A percentile compares a stretch with the other conserved stretches of the same genome.
phyloP scores from a whole-genome alignment of 2,797 vertebrate genomes.

The Spondyliosoma cantharus region DNA sequence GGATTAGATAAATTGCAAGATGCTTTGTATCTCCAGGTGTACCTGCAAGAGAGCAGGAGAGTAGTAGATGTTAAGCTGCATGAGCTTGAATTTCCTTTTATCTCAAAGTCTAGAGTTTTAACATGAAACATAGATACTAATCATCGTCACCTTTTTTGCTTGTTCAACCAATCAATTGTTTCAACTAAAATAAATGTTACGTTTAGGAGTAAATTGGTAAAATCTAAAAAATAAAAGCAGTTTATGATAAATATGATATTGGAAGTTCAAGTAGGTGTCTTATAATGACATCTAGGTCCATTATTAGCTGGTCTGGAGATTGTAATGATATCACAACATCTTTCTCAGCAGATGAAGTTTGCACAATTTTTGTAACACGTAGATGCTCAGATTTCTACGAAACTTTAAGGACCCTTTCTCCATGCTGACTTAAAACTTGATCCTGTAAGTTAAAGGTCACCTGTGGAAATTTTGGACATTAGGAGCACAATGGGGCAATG shows the following conservation, averaged over 20 bases:
- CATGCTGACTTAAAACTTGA: background rate
- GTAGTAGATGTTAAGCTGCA: background rate
- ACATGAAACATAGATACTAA: background rate
- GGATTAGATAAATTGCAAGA: background rate
- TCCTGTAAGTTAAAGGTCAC: background rate
- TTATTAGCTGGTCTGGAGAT: background rate
- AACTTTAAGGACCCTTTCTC: too few species aligned
- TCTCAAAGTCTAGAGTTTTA: background rate
- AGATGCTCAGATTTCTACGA: background rate
- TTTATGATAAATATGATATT: background rate
- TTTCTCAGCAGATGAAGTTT: background rate
- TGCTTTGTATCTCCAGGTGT: background rate
- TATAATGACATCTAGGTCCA: background rate
- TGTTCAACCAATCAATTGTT: background rate
- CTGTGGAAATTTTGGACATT: background rate
- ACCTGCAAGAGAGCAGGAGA: background rate
- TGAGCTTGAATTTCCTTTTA: background rate
- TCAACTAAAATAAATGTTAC: background rate
- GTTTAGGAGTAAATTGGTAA: background rate
- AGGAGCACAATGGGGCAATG: background rate
- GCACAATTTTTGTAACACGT: background rate
- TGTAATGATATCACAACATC: too few species aligned
- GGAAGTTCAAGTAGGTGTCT: background rate
- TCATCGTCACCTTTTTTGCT: background rate
- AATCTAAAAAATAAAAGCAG: background rate